phyloP scores from a whole-genome alignment of 2,888 invertebrate species.

The Drosophila austrosaltans region DNA sequence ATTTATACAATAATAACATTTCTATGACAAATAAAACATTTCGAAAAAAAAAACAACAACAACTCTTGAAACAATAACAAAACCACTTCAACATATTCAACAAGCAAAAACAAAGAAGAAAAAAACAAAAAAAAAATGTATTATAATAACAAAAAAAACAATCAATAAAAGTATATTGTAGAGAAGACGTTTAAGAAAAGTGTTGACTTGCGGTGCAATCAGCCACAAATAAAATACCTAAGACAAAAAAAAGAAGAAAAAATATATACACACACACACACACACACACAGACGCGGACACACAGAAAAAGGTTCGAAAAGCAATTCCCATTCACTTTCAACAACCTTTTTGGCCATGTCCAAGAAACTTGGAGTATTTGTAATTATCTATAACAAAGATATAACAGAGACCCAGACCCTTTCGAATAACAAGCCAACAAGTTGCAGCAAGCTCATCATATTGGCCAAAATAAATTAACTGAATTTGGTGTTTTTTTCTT shows the following conservation, averaged over 20 bases:
- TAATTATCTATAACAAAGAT: conserved; percentile 66
- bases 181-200: conserved; percentile 62
- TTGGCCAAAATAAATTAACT: conserved; percentile 12
- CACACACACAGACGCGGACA: conserved; percentile 40
- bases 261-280: conserved; percentile 19
- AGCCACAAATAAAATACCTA: conserved; percentile 38
- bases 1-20: conserved; percentile 30
- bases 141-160: conserved; percentile 53
- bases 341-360: conserved; percentile 36
- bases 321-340: conserved; percentile 46
- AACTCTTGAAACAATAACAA: conserved; percentile 32
- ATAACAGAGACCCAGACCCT: conserved; percentile 30
- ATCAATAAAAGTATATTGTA: conserved; percentile 55
- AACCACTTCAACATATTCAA: conserved; percentile 32
- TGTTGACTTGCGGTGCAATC: conserved; percentile 66
- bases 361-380: conserved; percentile 37
- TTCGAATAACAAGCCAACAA: conserved; percentile 41
- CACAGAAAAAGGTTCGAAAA: conserved; percentile 50
- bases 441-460: conserved; percentile 29
- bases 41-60: conserved; percentile 33
- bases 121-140: conserved; percentile 2
- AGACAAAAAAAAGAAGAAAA: conserved; percentile 47
- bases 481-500: neutral
- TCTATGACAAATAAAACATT: conserved; percentile 27
- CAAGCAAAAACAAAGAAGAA: conserved; percentile 39